A percentile compares a stretch with the other conserved stretches of the same genome.
phyloP scores from a whole-genome alignment of 1,140 invertebrate genomes.

The Dendroctonus valens region DNA sequence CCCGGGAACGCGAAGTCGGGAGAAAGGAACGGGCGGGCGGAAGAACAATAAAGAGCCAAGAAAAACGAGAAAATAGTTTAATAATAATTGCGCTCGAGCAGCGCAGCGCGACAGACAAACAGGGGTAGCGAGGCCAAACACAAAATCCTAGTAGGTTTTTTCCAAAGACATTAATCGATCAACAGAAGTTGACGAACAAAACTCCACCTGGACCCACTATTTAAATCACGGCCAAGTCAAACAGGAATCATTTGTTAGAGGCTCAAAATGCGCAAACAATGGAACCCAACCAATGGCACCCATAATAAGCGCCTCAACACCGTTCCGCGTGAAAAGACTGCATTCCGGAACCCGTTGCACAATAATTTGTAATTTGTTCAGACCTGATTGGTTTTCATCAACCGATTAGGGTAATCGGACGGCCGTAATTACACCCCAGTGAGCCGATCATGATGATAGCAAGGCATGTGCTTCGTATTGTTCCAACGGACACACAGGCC shows the following conservation, averaged over 20 bases:
- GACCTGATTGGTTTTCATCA: constrained; percentile 30
- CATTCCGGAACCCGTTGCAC: constrained; percentile 15
- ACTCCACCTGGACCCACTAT: no score
- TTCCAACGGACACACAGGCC: neutral
- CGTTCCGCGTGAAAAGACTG: constrained; percentile 1
- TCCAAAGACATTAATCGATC: no score
- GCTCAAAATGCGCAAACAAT: neutral
- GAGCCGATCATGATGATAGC: constrained; percentile 14
- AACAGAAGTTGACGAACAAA: no score
- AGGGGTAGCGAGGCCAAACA: constrained; percentile 5
- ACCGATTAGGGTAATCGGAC: constrained; percentile 22
- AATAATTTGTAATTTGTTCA: constrained; percentile 34
- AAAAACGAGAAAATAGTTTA: constrained; percentile 31
- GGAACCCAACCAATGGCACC: neutral
- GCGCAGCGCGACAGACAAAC: constrained; percentile 22
- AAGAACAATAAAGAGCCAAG: constrained; percentile 36
- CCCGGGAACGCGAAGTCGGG: constrained; percentile 15
- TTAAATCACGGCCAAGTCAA: no score
- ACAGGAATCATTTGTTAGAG: no score
- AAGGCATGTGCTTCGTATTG: constrained; percentile 6
- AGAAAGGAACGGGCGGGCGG: constrained; percentile 22
- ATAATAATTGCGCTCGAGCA: constrained; percentile 30
- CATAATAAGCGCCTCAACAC: neutral
- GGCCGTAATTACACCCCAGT: constrained; percentile 18
- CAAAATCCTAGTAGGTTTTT: no score